These are phyloP conservation scores for Diorhabda sublineata DNA, from an alignment of 1,140 invertebrate genomes.

Conservation along the genomic window DNA sequence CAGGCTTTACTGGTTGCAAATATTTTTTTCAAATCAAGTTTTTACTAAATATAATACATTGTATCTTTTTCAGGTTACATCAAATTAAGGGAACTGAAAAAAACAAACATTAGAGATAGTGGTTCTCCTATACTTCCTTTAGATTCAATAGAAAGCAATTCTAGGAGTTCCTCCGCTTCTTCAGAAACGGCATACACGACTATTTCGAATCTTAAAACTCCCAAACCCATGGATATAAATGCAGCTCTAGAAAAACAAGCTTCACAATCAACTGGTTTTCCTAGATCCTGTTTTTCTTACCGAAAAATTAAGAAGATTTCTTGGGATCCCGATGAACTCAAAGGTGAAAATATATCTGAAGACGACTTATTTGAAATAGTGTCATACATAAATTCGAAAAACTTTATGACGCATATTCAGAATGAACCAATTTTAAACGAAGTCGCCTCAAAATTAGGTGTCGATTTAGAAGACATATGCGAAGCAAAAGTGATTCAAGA, in stretches of 20 bases:
- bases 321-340: conserved; percentile 23
- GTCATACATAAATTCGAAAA: conserved; percentile 31
- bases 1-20: conserved; percentile 48
- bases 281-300: conserved; percentile 14
- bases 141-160: not conserved
- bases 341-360: conserved; percentile 22
- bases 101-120: not conserved
- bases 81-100: conserved; percentile 20
- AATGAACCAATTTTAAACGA: conserved; percentile 30
- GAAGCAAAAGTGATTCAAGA: conserved; percentile 26
- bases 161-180: conserved; percentile 7
- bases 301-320: conserved; percentile 24
- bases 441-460: conserved; percentile 26
- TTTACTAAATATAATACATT: not conserved
- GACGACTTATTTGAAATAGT: conserved; percentile 29
- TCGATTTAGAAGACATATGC: conserved; percentile 27
- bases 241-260: not conserved
- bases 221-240: conserved; percentile 16
- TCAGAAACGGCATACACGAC: conserved; percentile 17
- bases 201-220: conserved; percentile 19
- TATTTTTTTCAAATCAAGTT: conserved; percentile 9
- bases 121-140: not conserved
- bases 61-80: conserved; percentile 28
- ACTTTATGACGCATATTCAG: conserved; percentile 35
- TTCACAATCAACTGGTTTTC: conserved; percentile 8